Evolutionary conservation across 2,113 vertebrate genomes (phyloP), one percentile per base, ranked within the genome.

Genomic region (Eidolon helvum): DNA sequence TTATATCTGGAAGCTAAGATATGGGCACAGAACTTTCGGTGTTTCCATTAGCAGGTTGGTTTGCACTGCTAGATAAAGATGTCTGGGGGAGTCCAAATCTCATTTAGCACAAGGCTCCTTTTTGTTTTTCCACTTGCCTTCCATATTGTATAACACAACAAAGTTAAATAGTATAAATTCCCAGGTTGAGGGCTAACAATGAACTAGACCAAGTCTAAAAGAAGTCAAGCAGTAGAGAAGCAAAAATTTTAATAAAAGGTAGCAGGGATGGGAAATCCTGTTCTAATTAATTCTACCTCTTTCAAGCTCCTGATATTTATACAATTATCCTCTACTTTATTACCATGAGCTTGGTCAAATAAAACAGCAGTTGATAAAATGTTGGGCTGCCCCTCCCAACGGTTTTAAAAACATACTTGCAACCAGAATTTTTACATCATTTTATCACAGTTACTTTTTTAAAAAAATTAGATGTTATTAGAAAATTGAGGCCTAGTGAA

Each of bases 61-160:
- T 98, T 97, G 63, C 96, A 97, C 74, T 16, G 65, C 53, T 90
- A 97, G 96, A 98, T 84, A 91, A 95, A 90, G 92, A 95, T 95
- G 82, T 93, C 82, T 94, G 53, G 82, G 80, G 38, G 38, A 94
- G 78, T 96, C 72, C 94, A 72, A 84, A 91, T 91, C 94, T 89
- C 68, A 94, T 96, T 95, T 92, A 65, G 61, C 72, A 48, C 0
- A 1, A 98, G 61, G 85, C 4, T 57, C 57, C 72, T 93, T 94
- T 55, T 40, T 78, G 33, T 88, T 98, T 98, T 97, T 94, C 90
- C 91, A 83, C 65, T 80, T 57, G 43, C 74, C 87, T 94, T 96
- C 74, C 10, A 43, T 91, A 50, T 38, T 53, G 10, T 90, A 26
- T 93, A 92, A 94, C 96, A 92, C 45, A 74, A 61, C 77, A 87